phyloP scores from a whole-genome alignment of 2,113 vertebrate genomes.

The Apaloderma vittatum region DNA sequence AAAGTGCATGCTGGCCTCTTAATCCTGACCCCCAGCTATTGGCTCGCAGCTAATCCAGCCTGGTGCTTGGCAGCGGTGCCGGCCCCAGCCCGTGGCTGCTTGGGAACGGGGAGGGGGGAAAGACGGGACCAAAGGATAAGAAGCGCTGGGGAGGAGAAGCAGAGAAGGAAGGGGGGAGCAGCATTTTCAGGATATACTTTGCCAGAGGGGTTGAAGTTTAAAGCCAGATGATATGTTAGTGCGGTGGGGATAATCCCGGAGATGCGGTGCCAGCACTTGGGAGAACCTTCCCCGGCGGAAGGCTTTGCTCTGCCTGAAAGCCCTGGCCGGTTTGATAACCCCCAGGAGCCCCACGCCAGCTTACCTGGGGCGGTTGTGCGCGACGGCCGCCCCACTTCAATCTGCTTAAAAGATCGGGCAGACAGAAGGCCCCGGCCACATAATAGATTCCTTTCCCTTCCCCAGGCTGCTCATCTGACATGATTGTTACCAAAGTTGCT shows the following conservation, averaged over 20 bases:
- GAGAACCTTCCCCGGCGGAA: slow-evolving; percentile 82
- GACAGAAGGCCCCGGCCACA: slow-evolving; percentile 68
- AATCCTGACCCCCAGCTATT: slow-evolving; percentile 99
- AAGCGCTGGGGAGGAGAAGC: neutral
- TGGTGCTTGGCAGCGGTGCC: slow-evolving; percentile 88
- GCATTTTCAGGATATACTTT: slow-evolving; percentile 75
- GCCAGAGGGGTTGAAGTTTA: slow-evolving; percentile 90
- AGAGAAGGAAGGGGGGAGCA: slow-evolving; percentile 11
- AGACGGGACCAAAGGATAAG: slow-evolving; percentile 79
- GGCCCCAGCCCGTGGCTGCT: slow-evolving; percentile 83
- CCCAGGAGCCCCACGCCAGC: slow-evolving; percentile 81
- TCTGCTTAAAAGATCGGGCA: slow-evolving; percentile 79
- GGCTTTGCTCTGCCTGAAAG: slow-evolving; percentile 88
- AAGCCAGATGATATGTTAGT: slow-evolving; percentile 89
- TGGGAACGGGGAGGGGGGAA: slow-evolving; percentile 62
- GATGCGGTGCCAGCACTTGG: slow-evolving; percentile 80
- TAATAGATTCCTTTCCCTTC: slow-evolving; percentile 75
- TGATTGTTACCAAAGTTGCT: slow-evolving; percentile 82
- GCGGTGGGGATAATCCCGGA: slow-evolving; percentile 86
- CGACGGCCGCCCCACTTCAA: slow-evolving; percentile 74
- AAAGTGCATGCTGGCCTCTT: slow-evolving; percentile 93
- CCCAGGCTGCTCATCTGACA: slow-evolving; percentile 64
- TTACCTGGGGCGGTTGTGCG: slow-evolving; percentile 87
- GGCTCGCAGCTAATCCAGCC: slow-evolving; percentile 96
- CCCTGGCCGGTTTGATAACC: slow-evolving; percentile 89